Evolutionary conservation across 2,797 vertebrate genomes (phyloP).

Genomic region (Acomys russatus): DNA sequence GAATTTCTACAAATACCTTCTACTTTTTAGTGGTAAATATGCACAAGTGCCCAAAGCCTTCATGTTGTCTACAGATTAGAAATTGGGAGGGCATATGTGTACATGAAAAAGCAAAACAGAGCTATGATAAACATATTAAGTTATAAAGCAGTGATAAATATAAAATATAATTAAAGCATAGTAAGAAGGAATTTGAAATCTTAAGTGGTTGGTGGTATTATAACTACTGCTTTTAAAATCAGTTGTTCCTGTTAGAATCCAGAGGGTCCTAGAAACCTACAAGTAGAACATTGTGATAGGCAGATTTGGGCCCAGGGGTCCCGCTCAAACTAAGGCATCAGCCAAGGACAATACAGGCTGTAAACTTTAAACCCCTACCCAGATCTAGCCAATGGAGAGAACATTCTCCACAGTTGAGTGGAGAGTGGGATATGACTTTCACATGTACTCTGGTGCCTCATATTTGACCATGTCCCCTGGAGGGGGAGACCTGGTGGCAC

Average conservation of each 20-base stretch:
- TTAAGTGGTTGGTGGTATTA: neutral
- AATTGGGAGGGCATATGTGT: neutral
- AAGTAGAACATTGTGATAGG: no score
- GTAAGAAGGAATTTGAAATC: slow-evolving; percentile 4
- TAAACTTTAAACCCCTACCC: no score
- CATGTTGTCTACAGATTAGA: neutral
- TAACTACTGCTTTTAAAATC: neutral
- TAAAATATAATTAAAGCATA: neutral
- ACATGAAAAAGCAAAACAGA: neutral
- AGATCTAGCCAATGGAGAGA: no score
- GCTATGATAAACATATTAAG: neutral
- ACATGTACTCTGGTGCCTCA: no score
- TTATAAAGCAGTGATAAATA: neutral
- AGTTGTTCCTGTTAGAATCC: neutral
- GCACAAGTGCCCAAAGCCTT: neutral
- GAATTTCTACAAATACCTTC: neutral
- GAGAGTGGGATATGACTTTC: no score
- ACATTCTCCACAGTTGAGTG: no score
- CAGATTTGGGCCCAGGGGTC: no score
- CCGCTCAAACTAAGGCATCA: no score
- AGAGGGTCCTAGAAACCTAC: no score
- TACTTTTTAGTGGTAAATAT: neutral
- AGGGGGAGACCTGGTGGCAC: no score
- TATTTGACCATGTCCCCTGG: no score
- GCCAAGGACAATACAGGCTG: no score